Evolutionary conservation across 2,888 invertebrate genomes (phyloP).

Genomic region (Habroteleia sp.): DNA sequence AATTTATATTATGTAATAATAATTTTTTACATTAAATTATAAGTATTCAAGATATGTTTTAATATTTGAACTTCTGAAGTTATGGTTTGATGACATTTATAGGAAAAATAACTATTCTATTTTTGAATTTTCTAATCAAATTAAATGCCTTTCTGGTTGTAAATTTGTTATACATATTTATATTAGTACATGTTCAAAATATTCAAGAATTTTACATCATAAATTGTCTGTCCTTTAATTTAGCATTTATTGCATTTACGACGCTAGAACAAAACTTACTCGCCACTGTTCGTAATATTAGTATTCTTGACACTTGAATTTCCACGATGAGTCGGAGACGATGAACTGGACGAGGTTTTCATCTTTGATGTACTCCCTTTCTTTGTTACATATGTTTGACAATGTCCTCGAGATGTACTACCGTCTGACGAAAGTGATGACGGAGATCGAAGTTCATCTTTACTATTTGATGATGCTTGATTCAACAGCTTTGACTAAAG

Average conservation of each 20-base stretch:
- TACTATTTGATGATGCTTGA: constrained; percentile 33
- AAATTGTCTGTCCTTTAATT: too few relatives aligned
- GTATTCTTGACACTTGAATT: constrained; percentile 45
- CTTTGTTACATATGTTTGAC: constrained; percentile 60
- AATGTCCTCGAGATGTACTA: constrained; percentile 65
- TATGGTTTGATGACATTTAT: too few relatives aligned
- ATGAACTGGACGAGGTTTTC: constrained; percentile 58
- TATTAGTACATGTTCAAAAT: too few relatives aligned
- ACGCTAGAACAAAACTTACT: constrained; percentile 42
- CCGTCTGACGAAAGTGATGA: constrained; percentile 69
- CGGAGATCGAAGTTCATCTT: constrained; percentile 68
- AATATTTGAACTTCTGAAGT: too few relatives aligned
- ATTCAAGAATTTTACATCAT: too few relatives aligned
- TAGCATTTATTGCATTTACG: not conserved
- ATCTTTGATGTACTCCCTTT: constrained; percentile 69
- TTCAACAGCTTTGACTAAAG: constrained; percentile 21
- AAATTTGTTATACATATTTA: too few relatives aligned
- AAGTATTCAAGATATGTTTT: too few relatives aligned
- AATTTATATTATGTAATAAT: too few relatives aligned
- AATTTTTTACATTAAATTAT: too few relatives aligned
- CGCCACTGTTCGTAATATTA: constrained; percentile 9
- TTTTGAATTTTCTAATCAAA: too few relatives aligned
- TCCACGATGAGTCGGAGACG: constrained; percentile 30
- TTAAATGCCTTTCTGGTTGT: too few relatives aligned
- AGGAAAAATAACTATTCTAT: too few relatives aligned